Evolutionary conservation across 2,113 vertebrate species (phyloP).

Genomic region (Tachysurus fulvidraco): DNA sequence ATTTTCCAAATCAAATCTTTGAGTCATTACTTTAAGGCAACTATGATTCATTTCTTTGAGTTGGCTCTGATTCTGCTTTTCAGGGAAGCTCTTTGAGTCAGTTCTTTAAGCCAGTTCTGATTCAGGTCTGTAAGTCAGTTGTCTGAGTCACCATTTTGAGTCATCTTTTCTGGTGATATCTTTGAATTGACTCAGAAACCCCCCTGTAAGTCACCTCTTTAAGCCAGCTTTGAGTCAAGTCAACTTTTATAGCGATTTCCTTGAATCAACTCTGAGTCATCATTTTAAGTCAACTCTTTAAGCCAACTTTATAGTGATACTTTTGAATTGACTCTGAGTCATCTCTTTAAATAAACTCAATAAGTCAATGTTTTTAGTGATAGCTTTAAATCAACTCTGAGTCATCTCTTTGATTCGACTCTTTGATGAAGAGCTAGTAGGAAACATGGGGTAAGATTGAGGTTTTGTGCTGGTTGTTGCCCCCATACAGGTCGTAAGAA

Average conservation of each 20-base stretch:
- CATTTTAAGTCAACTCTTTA: not conserved
- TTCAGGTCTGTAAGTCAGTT: not conserved
- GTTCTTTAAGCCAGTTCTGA: not conserved
- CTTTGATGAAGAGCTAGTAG: not conserved
- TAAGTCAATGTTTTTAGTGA: not conserved
- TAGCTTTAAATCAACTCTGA: not conserved
- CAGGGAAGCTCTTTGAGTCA: no score
- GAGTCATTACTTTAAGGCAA: not conserved
- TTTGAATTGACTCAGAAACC: not conserved
- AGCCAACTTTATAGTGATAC: no score
- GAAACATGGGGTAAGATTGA: not conserved
- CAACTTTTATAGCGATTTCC: not conserved
- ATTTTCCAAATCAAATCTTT: not conserved
- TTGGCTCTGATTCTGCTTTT: not conserved
- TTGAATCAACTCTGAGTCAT: not conserved
- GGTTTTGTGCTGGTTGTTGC: not conserved
- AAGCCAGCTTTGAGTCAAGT: not conserved
- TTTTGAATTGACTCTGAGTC: not conserved
- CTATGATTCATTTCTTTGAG: not conserved
- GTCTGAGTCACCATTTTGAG: no score
- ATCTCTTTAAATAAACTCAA: not conserved
- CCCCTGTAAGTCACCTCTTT: not conserved
- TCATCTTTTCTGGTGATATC: no score
- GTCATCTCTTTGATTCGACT: not conserved
- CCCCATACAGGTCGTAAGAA: constrained; percentile 75